These are phyloP conservation scores for Pteronotus mesoamericanus DNA, from an alignment of 2,797 vertebrate species.

Conservation along the genomic window DNA sequence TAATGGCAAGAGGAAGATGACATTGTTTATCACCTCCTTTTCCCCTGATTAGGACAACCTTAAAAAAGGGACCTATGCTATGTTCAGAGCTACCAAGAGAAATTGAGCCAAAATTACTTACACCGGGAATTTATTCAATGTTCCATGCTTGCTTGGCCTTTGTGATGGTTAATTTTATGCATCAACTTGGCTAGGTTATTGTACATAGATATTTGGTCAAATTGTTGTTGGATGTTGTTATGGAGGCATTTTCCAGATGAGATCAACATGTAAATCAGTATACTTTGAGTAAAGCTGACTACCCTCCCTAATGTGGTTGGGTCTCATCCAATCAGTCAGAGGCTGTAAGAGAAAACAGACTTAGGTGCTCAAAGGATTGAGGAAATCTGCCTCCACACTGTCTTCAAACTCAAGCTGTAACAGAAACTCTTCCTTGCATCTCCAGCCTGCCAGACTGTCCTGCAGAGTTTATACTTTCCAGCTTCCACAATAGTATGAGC, in stretches of 20 bases:
- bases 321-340: not conserved
- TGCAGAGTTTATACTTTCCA: not conserved
- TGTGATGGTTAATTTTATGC: not conserved
- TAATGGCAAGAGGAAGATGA: not conserved
- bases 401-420: not conserved
- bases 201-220: not conserved
- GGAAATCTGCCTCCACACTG: not conserved
- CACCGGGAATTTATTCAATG: not conserved
- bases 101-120: not conserved
- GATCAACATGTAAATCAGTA: not conserved
- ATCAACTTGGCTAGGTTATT: not conserved
- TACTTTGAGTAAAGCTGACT: not conserved
- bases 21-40: not conserved
- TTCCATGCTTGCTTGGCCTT: not conserved
- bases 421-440: not conserved
- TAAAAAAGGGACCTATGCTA: not conserved
- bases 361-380: not conserved
- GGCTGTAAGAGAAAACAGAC: not conserved
- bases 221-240: not conserved
- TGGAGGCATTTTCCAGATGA: not conserved
- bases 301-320: not conserved
- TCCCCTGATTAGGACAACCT: not conserved
- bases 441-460: not conserved
- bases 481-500: not conserved
- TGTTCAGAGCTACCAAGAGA: not conserved